Evolutionary conservation across 2,888 invertebrate genomes (phyloP), one percentile per base, ranked within the genome.

Genomic region (Lamproptera curius): DNA sequence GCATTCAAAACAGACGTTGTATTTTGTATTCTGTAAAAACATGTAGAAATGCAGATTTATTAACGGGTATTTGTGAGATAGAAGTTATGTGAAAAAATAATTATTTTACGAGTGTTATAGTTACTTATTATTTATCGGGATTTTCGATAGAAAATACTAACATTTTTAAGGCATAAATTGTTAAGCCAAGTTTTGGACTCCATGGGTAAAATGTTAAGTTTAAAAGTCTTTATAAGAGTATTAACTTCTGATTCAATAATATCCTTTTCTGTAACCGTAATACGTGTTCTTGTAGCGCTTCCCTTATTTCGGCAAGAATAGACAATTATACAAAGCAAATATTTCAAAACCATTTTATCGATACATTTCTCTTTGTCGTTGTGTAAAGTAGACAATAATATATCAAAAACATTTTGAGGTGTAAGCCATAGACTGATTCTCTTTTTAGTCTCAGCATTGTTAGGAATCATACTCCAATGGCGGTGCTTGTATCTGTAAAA

Each of bases 1-100:
- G 53, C 86, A 86, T 62, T 86, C 86, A 53, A 82, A 85, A 56
- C 86, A 86, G 1, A 86, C 64, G 17, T 77, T 63, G 56, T 73
- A 85, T 52, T 78, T 82, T 10, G 61, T 59, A 2, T 56, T 57
- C 85, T 85, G 59, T 41, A 68, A 71, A 49, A 11, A 38, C 3
- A 28, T 10, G n/a, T 6, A 23, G 23, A 23, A 6, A 6, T 23
- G 23, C 11, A 31, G 1, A 23, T 3, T 13, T 34, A 3, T 23
- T 39, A 16, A 35, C 9, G 33, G 1, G 1, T 2, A 9, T 8
- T 40, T n/a, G n/a, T n/a, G n/a, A n/a, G n/a, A n/a, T n/a, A n/a
- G n/a, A n/a, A n/a, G n/a, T 16, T 16, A 36, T 5, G 20, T 10
- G 3, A 8, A 10, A 5, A 26, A 17, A 15, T 39, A 14, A 38